These are phyloP conservation scores for Heliconius aoede DNA, from an alignment of 2,888 invertebrate species.

Conservation along the genomic window DNA sequence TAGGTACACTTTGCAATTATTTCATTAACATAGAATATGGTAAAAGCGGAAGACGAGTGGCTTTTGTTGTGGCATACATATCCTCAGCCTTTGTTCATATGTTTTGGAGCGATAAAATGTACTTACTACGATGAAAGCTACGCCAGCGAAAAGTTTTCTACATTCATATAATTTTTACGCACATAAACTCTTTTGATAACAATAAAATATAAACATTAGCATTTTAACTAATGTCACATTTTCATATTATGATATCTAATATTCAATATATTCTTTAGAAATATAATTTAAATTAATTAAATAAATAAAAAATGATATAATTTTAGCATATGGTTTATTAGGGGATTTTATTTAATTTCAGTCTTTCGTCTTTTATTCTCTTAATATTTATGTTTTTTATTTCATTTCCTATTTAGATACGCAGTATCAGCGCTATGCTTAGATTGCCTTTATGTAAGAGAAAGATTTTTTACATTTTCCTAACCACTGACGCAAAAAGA, in stretches of 20 bases:
- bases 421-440: not conserved
- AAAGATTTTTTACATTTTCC: too few species aligned
- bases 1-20: constrained; percentile 19
- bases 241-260: too few species aligned
- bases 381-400: too few species aligned
- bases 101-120: constrained; percentile 26
- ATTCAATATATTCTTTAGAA: too few species aligned
- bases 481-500: too few species aligned
- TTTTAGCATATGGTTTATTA: too few species aligned
- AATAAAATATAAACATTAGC: not conserved
- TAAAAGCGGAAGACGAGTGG: constrained; percentile 13
- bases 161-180: constrained; percentile 24
- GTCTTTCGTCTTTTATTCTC: too few species aligned
- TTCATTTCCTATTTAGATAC: not conserved
- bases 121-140: constrained; percentile 20
- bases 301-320: too few species aligned
- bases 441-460: too few species aligned
- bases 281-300: too few species aligned
- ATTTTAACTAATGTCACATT: too few species aligned
- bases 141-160: constrained; percentile 21
- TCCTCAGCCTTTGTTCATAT: constrained; percentile 25
- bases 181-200: constrained; percentile 6
- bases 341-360: too few species aligned
- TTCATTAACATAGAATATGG: constrained; percentile 27
- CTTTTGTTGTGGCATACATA: constrained; percentile 29